Conservation (phyloP, 2,888 invertebrate genomes). For the Idaea biselata region DNA sequence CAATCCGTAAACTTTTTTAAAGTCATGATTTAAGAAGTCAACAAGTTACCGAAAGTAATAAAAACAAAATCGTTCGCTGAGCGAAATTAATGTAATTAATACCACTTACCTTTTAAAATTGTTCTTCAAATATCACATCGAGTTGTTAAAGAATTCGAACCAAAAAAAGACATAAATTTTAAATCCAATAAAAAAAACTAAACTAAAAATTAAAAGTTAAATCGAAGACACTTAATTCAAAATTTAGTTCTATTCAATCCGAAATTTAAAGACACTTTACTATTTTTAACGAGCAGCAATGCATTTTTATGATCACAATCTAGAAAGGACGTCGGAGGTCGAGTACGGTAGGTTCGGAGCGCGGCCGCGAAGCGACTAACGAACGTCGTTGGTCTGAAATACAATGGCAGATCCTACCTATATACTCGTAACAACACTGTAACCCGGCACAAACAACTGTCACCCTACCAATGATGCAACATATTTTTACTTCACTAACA, state of each 20-base stretch:
- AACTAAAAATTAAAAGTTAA: background rate
- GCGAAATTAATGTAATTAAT: background rate
- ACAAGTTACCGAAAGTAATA: background rate
- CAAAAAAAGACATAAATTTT: background rate
- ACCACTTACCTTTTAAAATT: conserved; percentile 1
- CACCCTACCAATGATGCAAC: background rate
- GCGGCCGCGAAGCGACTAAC: conserved; percentile 58
- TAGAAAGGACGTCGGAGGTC: conserved; percentile 10
- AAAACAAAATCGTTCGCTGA: background rate
- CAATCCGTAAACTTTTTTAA: background rate
- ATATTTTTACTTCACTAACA: background rate
- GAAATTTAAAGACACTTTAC: background rate
- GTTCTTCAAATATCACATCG: background rate
- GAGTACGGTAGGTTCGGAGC: conserved; percentile 38
- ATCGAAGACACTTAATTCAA: background rate
- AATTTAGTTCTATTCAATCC: background rate
- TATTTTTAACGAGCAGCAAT: background rate
- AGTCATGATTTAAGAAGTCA: background rate
- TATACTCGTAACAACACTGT: conserved; percentile 9
- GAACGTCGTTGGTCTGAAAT: conserved; percentile 32
- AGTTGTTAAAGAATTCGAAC: background rate
- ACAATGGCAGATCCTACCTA: background rate
- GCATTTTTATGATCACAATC: conserved; percentile 5
- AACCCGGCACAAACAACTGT: background rate
- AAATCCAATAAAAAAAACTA: background rate